These are phyloP conservation scores for Drosophila trichaetosa DNA, from an alignment of 2,888 invertebrate species.

Conservation along the genomic window DNA sequence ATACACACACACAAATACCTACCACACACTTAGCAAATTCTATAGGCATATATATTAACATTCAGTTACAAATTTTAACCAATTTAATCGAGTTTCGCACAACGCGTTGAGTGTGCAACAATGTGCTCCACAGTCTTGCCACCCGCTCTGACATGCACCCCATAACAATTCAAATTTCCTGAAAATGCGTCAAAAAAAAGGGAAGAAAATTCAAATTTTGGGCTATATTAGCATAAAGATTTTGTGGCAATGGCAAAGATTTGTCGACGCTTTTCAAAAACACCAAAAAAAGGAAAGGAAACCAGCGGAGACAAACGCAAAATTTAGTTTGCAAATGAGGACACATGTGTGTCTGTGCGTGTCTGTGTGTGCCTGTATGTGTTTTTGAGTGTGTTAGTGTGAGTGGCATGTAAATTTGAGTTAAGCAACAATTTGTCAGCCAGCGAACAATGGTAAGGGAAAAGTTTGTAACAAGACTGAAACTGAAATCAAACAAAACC, in stretches of 20 bases:
- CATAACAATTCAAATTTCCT: conserved; percentile 5
- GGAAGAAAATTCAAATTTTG: conserved; percentile 33
- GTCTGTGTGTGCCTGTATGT: conserved; percentile 8
- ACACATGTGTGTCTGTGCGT: conserved; percentile 31
- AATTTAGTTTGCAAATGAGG: conserved; percentile 74
- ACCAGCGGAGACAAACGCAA: conserved; percentile 36
- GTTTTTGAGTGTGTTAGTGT: conserved; percentile 26
- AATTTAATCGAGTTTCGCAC: neutral
- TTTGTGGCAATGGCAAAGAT: conserved; percentile 39
- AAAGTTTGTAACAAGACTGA: conserved; percentile 55
- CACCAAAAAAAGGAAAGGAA: neutral
- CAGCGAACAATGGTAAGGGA: conserved; percentile 57
- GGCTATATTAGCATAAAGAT: conserved; percentile 63
- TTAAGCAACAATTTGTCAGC: conserved; percentile 64
- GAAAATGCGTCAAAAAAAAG: conserved; percentile 1
- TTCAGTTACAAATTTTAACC: neutral
- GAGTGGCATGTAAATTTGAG: conserved; percentile 57
- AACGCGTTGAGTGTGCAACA: conserved; percentile 19
- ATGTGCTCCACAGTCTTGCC: conserved; percentile 2
- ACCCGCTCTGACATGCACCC: neutral
- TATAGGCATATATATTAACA: neutral
- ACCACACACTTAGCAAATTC: neutral
- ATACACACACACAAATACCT: neutral
- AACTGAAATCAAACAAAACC: conserved; percentile 68
- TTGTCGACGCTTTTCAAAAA: conserved; percentile 11